Percentiles rank a stretch among this genome's conserved stretches.
Evolutionary conservation across 2,797 vertebrate species (phyloP).

Genomic region (Sebastes matsubarae): DNA sequence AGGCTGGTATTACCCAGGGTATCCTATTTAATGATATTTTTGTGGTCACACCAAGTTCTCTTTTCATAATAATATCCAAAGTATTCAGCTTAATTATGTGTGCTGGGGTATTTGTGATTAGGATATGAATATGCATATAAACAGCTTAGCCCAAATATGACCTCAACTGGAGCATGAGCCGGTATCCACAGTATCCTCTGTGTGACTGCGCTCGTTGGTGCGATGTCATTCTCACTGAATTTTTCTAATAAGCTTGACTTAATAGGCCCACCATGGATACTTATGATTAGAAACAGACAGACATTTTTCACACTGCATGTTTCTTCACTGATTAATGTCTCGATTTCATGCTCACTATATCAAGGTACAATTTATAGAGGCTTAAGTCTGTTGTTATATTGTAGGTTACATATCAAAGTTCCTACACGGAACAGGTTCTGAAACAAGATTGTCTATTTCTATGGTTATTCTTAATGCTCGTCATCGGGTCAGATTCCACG

Average conservation of each 20-base stretch:
- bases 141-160: conserved; percentile 64
- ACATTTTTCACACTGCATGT: conserved; percentile 2
- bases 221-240: conserved; percentile 24
- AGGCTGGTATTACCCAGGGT: conserved; percentile 41
- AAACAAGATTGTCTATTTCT: not conserved
- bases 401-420: not conserved
- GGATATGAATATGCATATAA: conserved; percentile 70
- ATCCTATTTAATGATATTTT: conserved; percentile 33
- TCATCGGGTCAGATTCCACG: not conserved
- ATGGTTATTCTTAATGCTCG: not conserved
- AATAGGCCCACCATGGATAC: conserved; percentile 33
- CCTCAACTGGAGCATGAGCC: conserved; percentile 43
- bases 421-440: not conserved
- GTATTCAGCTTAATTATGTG: conserved; percentile 57
- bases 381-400: not conserved
- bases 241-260: conserved; percentile 30
- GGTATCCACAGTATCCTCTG: not conserved
- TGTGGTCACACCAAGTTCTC: conserved; percentile 39
- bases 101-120: conserved; percentile 57
- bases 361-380: not conserved
- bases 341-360: not conserved
- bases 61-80: conserved; percentile 48
- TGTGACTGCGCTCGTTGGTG: conserved; percentile 14
- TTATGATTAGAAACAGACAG: conserved; percentile 19
- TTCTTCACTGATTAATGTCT: conserved; percentile 14